Percentiles rank a stretch among this genome's conserved stretches.
These are phyloP conservation scores for Kryptopterus vitreolus DNA, from an alignment of 2,797 vertebrate genomes.

Conservation along the genomic window DNA sequence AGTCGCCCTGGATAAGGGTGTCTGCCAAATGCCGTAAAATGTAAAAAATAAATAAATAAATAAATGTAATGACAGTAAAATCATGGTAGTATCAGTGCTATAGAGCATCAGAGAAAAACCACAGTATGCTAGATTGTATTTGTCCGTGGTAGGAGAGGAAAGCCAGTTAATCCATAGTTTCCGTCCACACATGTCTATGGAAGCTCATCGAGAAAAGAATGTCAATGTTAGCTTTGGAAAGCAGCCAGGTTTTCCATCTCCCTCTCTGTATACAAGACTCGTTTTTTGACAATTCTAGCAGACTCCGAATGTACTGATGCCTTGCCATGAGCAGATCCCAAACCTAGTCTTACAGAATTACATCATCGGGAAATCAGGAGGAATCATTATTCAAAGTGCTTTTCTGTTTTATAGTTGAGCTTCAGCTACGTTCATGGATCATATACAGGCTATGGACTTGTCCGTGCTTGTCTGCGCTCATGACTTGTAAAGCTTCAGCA, in stretches of 20 bases:
- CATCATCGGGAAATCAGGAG: neutral
- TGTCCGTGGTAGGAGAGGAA: slow-evolving; percentile 17
- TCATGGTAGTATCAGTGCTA: neutral
- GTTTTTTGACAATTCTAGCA: neutral
- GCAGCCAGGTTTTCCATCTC: slow-evolving; percentile 9
- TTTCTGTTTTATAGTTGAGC: neutral
- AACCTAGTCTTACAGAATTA: neutral
- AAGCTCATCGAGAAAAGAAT: slow-evolving; percentile 6
- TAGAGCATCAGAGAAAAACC: neutral
- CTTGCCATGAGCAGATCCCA: neutral
- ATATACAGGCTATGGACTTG: neutral
- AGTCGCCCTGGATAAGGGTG: too few relatives aligned
- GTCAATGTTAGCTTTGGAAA: slow-evolving; percentile 30
- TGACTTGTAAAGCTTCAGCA: slow-evolving; percentile 6
- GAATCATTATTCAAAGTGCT: slow-evolving; percentile 3
- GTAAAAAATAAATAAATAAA: too few relatives aligned
- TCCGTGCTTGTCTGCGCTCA: neutral
- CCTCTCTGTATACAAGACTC: slow-evolving; percentile 23
- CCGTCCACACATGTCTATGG: slow-evolving; percentile 27
- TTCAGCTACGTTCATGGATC: neutral
- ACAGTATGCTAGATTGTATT: neutral
- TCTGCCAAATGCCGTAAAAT: too few relatives aligned
- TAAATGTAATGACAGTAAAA: too few relatives aligned
- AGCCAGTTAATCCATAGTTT: slow-evolving; percentile 35
- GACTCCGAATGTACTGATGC: neutral